Conservation (phyloP, 2,797 vertebrate species). For the Myotis vivesi region DNA sequence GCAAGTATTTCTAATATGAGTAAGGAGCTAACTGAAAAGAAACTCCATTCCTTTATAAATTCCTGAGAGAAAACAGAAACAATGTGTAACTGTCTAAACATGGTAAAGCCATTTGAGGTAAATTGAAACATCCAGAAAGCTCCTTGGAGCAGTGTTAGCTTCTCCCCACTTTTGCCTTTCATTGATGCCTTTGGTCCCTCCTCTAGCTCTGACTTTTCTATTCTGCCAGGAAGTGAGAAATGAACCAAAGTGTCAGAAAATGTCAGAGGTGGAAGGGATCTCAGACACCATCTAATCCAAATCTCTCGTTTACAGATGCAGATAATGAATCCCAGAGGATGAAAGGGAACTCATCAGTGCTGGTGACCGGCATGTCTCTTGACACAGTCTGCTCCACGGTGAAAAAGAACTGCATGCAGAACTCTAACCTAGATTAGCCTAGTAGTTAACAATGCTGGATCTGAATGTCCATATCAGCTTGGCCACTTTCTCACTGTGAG, state of each 20-base stretch:
- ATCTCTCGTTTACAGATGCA: neutral
- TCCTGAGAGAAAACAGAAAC: neutral
- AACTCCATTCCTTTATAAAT: constrained; percentile 7
- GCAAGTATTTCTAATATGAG: neutral
- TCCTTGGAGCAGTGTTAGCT: neutral
- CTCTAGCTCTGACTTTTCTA: neutral
- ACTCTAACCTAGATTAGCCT: neutral
- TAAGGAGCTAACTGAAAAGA: constrained; percentile 40
- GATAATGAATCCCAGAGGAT: constrained; percentile 6
- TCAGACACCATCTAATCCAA: neutral
- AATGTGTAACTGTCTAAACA: neutral
- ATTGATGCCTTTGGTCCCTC: neutral
- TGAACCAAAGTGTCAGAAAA: neutral
- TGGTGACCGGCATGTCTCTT: neutral
- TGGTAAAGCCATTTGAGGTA: neutral
- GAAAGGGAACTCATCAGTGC: neutral
- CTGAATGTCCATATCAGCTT: neutral
- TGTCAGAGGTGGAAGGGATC: neutral
- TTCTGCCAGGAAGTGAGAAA: constrained; percentile 22
- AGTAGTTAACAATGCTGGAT: neutral
- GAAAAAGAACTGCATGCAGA: neutral
- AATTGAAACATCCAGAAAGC: neutral
- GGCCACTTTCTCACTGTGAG: constrained; percentile 8
- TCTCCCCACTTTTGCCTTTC: neutral
- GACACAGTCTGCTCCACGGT: neutral